A percentile compares a stretch with the other conserved stretches of the same genome.
These are phyloP conservation scores for Antheraea mylitta DNA, from an alignment of 1,140 invertebrate genomes.

Conservation along the genomic window DNA sequence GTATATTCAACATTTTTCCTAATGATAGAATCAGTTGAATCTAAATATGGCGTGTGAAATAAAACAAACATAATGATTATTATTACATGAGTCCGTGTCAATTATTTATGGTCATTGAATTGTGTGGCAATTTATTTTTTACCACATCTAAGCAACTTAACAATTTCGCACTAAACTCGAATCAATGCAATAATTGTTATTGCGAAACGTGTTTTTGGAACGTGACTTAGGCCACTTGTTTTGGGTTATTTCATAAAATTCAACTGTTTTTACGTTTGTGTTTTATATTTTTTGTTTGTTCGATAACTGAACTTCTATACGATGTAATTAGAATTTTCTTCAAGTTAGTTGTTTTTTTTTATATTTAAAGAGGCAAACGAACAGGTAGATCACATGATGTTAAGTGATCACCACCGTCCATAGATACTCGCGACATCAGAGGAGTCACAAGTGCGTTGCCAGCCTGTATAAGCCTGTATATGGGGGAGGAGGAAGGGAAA, in stretches of 20 bases:
- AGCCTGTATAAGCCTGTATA: no score
- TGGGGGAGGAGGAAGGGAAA: no score
- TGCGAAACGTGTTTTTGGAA: conserved; percentile 2
- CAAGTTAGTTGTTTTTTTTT: no score
- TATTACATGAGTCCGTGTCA: background rate
- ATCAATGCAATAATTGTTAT: background rate
- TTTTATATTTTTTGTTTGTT: no score
- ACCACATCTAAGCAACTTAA: background rate
- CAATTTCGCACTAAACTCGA: background rate
- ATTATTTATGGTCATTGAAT: background rate
- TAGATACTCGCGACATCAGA: no score
- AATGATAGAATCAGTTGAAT: background rate
- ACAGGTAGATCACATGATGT: no score
- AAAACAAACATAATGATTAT: background rate
- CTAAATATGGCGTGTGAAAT: background rate
- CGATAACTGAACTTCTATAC: no score
- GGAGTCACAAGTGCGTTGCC: no score
- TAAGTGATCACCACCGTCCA: no score
- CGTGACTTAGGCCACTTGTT: background rate
- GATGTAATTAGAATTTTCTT: no score
- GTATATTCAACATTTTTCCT: background rate
- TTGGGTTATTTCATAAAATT: background rate
- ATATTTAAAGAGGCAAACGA: no score
- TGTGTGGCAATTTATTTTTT: conserved; percentile 1
- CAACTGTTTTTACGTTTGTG: background rate